phyloP scores from a whole-genome alignment of 2,113 vertebrate species.

The Ciconia maguari region DNA sequence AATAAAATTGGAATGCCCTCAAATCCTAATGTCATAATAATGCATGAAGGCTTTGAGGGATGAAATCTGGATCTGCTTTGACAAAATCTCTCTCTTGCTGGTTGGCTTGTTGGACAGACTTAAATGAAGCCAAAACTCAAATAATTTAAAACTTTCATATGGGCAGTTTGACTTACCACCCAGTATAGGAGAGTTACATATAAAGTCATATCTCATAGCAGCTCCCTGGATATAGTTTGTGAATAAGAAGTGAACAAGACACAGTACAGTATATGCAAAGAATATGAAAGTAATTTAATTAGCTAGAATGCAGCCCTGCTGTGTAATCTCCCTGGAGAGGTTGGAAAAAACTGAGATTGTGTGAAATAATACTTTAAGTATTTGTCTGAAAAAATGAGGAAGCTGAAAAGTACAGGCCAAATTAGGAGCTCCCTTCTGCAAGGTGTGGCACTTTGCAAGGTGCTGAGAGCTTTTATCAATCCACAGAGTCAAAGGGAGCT shows the following conservation, averaged over 20 bases:
- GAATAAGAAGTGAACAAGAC: not conserved
- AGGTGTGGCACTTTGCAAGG: not conserved
- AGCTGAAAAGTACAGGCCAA: not conserved
- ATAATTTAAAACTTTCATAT: not conserved
- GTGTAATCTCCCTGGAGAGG: not conserved
- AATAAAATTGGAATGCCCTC: slow-evolving; percentile 30
- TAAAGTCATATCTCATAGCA: not conserved
- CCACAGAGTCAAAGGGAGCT: not conserved
- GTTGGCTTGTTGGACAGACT: not conserved
- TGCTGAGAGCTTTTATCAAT: not conserved
- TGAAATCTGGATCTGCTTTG: slow-evolving; percentile 49
- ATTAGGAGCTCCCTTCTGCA: not conserved
- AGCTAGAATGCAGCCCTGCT: not conserved
- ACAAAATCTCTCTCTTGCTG: not conserved
- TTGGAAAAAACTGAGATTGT: not conserved
- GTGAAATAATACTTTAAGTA: not conserved
- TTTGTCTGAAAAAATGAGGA: not conserved
- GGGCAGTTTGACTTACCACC: not conserved
- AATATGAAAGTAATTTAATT: not conserved
- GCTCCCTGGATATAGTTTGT: not conserved
- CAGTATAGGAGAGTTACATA: not conserved
- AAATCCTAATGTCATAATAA: slow-evolving; percentile 21
- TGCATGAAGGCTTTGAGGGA: not conserved
- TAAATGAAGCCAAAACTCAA: slow-evolving; percentile 28
- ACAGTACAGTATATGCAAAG: not conserved